Conservation (phyloP, 2,888 invertebrate genomes). For the Machimus rusticus region DNA sequence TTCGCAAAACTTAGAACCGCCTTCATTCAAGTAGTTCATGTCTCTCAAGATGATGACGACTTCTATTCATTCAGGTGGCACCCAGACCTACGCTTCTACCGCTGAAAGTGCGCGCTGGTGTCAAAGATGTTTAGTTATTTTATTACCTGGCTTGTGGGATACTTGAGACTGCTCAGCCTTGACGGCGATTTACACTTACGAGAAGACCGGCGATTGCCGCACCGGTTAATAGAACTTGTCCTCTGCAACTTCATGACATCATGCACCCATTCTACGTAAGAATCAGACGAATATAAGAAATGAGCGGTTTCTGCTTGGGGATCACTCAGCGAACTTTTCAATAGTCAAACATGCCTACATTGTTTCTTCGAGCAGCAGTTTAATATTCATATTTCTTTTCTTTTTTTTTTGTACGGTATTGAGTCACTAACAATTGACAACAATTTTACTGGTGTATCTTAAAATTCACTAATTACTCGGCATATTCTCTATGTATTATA, state of each 20-base stretch:
- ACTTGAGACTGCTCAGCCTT: not conserved
- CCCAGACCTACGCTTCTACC: not conserved
- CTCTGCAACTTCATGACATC: not conserved
- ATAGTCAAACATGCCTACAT: too few species aligned
- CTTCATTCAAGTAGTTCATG: not conserved
- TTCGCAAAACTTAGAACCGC: not conserved
- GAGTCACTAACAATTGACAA: too few species aligned
- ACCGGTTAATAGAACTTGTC: not conserved
- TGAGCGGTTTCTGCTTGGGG: too few species aligned
- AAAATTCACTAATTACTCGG: too few species aligned
- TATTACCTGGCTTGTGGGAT: not conserved
- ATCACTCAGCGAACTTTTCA: too few species aligned
- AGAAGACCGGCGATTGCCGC: not conserved
- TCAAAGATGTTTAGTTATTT: not conserved
- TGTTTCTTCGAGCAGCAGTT: too few species aligned
- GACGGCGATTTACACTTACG: not conserved
- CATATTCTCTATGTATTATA: too few species aligned
- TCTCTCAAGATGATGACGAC: not conserved
- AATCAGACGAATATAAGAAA: not conserved
- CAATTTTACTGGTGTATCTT: too few species aligned
- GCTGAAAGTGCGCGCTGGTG: not conserved
- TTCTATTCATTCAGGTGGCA: not conserved
- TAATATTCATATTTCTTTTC: too few species aligned
- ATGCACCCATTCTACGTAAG: not conserved
- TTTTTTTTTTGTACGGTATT: too few species aligned